Evolutionary conservation across 2,888 invertebrate species (phyloP), one percentile per base, ranked within the genome.

Genomic region (Cryptocephalus primarius): DNA sequence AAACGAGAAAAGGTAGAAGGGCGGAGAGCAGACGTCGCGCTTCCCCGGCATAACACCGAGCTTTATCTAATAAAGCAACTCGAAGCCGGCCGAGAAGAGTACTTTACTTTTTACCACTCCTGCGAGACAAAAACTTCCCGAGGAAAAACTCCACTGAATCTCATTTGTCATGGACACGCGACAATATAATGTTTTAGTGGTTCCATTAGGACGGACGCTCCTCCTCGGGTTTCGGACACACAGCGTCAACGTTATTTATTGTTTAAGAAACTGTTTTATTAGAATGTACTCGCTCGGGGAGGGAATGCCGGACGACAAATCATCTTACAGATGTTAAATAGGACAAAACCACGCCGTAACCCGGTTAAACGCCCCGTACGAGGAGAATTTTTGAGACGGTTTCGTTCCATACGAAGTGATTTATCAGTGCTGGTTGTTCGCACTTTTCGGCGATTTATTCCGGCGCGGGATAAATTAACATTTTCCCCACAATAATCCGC

Each of bases 141-240:
- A 53, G 48, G 54, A 57, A 57, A 59, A 57, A 57, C 50, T 49
- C 53, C 51, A 46, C 49, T 54, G 54, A 58, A 55, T 59, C 56
- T 59, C 57, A 59, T 59, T 59, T 59, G 59, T 59, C 56, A 58
- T 52, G 54, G 52, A 54, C 56, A 54, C 55, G 57, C 55, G 56
- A 60, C 58, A 60, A 60, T 60, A 59, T 59, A 60, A 60, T 58
- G 58, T 57, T 58, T 57, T 60, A 58, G 57, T 56, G 50, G 53
- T 46, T 54, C 55, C 57, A 58, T 60, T 60, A 58, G 54, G 32
- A 33, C 39, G 43, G 52, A 47, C 46, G 52, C 51, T 22, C 22
- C 22, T 4, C 22, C 48, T 51, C 55, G 53, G 49, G 52, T 52
- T 54, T 50, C 48, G 53, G 51, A 40, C 51, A 48, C 48, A 6